phyloP scores from a whole-genome alignment of 2,797 vertebrate genomes.

The Etheostoma nigrum region DNA sequence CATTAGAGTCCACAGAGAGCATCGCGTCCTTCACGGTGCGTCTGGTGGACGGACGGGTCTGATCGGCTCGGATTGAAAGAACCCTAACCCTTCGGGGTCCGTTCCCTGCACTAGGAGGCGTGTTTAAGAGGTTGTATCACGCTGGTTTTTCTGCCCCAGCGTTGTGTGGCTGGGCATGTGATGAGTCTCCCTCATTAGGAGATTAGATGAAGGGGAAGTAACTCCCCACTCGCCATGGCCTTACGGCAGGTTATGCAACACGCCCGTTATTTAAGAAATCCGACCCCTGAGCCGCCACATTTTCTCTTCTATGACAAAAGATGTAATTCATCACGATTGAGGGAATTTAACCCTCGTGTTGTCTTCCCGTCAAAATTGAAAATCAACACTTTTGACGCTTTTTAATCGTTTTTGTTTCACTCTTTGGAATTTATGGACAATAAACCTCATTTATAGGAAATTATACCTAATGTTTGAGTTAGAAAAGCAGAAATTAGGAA shows the following conservation, averaged over 20 bases:
- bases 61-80: too few relatives aligned
- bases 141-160: too few relatives aligned
- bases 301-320: neutral
- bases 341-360: too few relatives aligned
- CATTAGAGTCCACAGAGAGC: constrained; percentile 22
- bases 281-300: neutral
- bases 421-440: too few relatives aligned
- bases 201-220: constrained; percentile 6
- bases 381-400: too few relatives aligned
- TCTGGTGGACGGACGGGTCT: neutral
- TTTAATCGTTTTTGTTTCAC: too few relatives aligned
- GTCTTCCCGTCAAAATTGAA: too few relatives aligned
- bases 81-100: too few relatives aligned
- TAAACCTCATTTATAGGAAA: too few relatives aligned
- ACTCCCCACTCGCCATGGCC: neutral
- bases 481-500: too few relatives aligned
- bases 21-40: neutral
- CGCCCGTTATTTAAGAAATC: constrained; percentile 5
- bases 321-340: constrained; percentile 14
- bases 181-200: constrained; percentile 2
- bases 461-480: too few relatives aligned
- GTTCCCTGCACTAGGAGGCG: too few relatives aligned
- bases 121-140: neutral
- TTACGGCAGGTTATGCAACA: constrained; percentile 1
- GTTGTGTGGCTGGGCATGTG: neutral